Base-by-base conservation (phyloP, 2,113 vertebrate species). In the Xiphophorus maculatus region DNA sequence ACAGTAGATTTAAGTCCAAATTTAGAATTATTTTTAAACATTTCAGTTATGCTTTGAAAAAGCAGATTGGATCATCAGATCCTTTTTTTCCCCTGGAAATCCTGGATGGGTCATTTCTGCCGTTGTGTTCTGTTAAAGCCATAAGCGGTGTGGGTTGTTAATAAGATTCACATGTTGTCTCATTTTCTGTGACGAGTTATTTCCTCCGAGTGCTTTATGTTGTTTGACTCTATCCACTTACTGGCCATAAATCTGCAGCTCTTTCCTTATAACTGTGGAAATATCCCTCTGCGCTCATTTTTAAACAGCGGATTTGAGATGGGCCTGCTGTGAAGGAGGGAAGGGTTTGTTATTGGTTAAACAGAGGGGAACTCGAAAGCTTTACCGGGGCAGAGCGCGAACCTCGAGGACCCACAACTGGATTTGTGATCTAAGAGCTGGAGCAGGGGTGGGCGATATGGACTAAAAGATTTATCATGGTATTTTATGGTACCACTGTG, bases 331-430 rank as follows among this genome's bases (percentile, higher is more conserved):
- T 17, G 64, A 63, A 63, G 58, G 81, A 87, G 80, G 82, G 78
- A 33, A 79, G 79, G 69, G 54, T 78, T 71, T 62, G 29, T 91
- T 87, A 92, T 92, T 76, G 79, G 69, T 91, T 86, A 82, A 93
- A 85, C 91, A 92, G 91, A n/a, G 75, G 22, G 81, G 35, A 64
- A 85, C 76, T 70, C 85, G 32, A 86, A 87, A 82, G 71, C 27
- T 60, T 63, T 67, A 32, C 42, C 61, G 73, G 71, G 81, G 75
- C 54, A 72, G 58, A 69, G 68, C 27, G 27, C 73, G 66, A 69
- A 70, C 63, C 65, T 10, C 4, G 9, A 33, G 66, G 74, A 81
- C 72, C 40, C 40, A 63, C 76, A 63, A 80, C 30, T 77, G 32
- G 71, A 71, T 64, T 73, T 15, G 9, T 13, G 74, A 82, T 65